phyloP scores from a whole-genome alignment of 1,140 invertebrate species.

The Piezodorus guildinii region DNA sequence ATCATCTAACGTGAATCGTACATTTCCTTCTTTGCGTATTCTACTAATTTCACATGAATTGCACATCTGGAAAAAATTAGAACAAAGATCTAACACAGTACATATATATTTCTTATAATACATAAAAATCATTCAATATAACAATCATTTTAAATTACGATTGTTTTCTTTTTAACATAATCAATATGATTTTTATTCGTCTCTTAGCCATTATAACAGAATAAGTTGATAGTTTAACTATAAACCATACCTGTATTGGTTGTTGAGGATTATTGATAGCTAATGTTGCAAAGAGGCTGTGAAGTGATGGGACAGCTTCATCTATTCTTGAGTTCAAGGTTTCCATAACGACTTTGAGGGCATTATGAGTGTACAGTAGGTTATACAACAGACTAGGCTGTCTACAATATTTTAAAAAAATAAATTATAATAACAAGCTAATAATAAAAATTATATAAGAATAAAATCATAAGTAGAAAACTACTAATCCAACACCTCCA shows the following conservation, averaged over 20 bases:
- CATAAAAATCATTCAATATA: too few species aligned
- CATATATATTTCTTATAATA: too few species aligned
- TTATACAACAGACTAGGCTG: constrained; percentile 20
- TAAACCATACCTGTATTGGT: constrained; percentile 1
- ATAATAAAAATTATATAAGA: too few species aligned
- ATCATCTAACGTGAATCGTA: constrained; percentile 52
- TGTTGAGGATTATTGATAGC: constrained; percentile 21
- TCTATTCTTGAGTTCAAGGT: constrained; percentile 20
- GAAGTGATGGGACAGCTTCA: constrained; percentile 21
- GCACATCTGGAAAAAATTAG: constrained; percentile 13
- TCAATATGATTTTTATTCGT: not conserved
- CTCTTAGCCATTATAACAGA: not conserved
- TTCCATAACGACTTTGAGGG: constrained; percentile 17
- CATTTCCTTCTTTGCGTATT: constrained; percentile 31
- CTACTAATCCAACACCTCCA: too few species aligned
- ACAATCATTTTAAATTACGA: too few species aligned
- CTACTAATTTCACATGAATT: constrained; percentile 25
- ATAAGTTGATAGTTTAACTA: not conserved
- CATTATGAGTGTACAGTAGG: constrained; percentile 21
- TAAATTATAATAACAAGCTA: not conserved
- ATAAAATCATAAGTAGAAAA: too few species aligned
- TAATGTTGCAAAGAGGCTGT: constrained; percentile 24
- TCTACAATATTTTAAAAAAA: constrained; percentile 21
- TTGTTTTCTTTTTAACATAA: too few species aligned
- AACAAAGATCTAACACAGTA: too few species aligned